Conservation (phyloP, 2,888 invertebrate species). For the Leucophenga montana region DNA sequence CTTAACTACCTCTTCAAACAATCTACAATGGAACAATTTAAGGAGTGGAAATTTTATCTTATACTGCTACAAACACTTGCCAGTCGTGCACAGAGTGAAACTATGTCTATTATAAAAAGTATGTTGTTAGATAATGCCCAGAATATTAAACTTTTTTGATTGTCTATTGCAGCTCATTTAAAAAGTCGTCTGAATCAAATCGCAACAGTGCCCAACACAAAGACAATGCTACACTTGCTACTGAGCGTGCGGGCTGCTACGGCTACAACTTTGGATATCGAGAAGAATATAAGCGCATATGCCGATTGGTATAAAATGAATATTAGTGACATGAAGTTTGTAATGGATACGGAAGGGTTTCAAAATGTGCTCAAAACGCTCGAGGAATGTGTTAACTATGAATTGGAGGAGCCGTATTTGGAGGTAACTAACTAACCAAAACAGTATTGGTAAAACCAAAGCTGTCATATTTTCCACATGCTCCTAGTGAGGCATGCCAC, state of each 20-base stretch:
- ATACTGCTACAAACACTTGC: constrained; percentile 63
- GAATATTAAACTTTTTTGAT: background rate
- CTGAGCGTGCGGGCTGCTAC: constrained; percentile 63
- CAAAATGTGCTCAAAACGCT: constrained; percentile 57
- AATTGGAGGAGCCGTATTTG: constrained; percentile 62
- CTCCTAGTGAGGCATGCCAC: no score
- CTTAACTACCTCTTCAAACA: constrained; percentile 58
- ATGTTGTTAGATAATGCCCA: background rate
- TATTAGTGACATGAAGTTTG: constrained; percentile 69
- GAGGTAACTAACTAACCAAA: constrained; percentile 54
- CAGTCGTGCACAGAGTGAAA: constrained; percentile 44
- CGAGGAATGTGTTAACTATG: constrained; percentile 60
- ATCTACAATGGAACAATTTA: constrained; percentile 56
- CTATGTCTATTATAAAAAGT: constrained; percentile 58
- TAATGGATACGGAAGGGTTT: constrained; percentile 59
- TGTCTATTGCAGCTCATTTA: constrained; percentile 56
- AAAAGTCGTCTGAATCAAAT: constrained; percentile 62
- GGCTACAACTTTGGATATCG: constrained; percentile 60
- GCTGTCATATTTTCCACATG: no score
- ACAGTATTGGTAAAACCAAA: no score
- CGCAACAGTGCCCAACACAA: constrained; percentile 49
- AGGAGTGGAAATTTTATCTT: constrained; percentile 68
- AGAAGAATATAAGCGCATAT: constrained; percentile 62
- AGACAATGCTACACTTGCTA: constrained; percentile 59
- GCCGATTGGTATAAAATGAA: constrained; percentile 70